Evolutionary conservation across 2,113 vertebrate genomes (phyloP), one percentile per base, ranked within the genome.

Genomic region (Paramisgurnus dabryanus): DNA sequence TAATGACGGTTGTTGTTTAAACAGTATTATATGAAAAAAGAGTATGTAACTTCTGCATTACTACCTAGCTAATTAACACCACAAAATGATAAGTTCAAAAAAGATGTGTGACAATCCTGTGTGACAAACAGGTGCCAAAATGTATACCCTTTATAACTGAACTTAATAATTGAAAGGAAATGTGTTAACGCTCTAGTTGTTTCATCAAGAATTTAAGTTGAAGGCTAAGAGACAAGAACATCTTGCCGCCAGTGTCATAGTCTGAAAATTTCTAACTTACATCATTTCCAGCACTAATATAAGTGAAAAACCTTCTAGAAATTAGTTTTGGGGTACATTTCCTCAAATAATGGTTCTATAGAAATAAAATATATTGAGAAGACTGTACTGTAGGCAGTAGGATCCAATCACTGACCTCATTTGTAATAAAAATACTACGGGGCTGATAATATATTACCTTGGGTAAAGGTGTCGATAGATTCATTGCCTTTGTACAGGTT

Each of bases 401-500:
- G 15, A 41, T n/a, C 1, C 80, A 65, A 82, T 15, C 3, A 65
- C 11, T 50, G 58, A n/a, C 8, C 8, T 58, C 1, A 57, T 58
- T 58, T 58, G 17, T 15, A 12, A 60, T 45, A 47, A 41, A 22
- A 60, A 72, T 50, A 66, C 17, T 43, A 17, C 27, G 10, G 66
- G 8, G 3, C 63, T 47, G 15, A 68, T 60, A 5, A 64, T 4
- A 27, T 45, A 82, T 91, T 95, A 98, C 97, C 97, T 97, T 98
- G 97, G 40, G 93, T 95, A 70, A 98, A 98, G 45, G 93, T 91
- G 73, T 79, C 82, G 88, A 98, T 87, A 55, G 95, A 97, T 88
- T 95, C 90, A 88, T 98, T 98, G 63, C 97, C 95, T 83, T 90
- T 92, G 83, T 90, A 92, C 87, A 95, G 81, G 88, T 97, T 89